phyloP scores from a whole-genome alignment of 2,113 vertebrate species.

The Chaetura pelagica region DNA sequence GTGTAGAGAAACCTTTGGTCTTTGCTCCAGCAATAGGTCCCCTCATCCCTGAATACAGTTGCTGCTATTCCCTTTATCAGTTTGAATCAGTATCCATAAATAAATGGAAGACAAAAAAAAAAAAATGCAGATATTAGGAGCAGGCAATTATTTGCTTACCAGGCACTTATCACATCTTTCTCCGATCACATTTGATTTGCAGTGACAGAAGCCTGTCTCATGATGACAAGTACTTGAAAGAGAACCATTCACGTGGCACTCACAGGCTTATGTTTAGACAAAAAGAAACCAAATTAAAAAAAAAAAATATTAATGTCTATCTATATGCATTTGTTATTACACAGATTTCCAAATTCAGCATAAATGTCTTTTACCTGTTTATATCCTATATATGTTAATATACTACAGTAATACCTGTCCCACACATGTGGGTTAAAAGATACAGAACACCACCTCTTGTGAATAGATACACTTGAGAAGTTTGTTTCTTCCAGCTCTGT shows the following conservation, averaged over 20 bases:
- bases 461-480: not conserved
- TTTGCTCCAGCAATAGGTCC: not conserved
- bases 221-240: slow-evolving; percentile 81
- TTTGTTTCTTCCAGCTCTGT: not conserved
- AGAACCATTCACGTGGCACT: slow-evolving; percentile 83
- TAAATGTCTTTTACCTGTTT: not conserved
- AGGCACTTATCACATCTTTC: slow-evolving; percentile 85
- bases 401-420: not conserved
- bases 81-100: not conserved
- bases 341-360: not conserved
- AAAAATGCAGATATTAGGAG: not conserved
- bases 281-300: not conserved
- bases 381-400: not conserved
- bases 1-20: not conserved
- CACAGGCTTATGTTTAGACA: slow-evolving; percentile 78
- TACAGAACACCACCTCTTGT: not conserved
- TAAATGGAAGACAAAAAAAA: not conserved
- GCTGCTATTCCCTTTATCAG: not conserved
- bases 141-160: slow-evolving; percentile 74
- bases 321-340: not conserved
- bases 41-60: not conserved
- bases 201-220: slow-evolving; percentile 85
- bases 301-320: not conserved
- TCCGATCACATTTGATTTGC: slow-evolving; percentile 84
- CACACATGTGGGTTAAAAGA: not conserved